Percentiles rank a stretch among this genome's conserved stretches.
These are phyloP conservation scores for Channa argus DNA, from an alignment of 2,113 vertebrate genomes.

Conservation along the genomic window DNA sequence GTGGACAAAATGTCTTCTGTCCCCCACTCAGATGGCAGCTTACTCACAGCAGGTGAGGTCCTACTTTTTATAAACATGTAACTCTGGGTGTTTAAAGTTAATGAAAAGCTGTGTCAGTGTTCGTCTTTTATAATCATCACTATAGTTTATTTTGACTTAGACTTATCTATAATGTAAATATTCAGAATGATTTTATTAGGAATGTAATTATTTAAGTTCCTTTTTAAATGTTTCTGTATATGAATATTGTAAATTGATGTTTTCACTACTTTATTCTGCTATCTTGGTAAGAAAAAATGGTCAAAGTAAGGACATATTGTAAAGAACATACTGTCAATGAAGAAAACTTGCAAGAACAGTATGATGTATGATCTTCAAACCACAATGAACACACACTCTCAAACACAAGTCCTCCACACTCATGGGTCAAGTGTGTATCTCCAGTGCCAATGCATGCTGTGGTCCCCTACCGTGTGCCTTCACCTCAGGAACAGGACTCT, in stretches of 20 bases:
- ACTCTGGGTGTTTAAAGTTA: slow-evolving; percentile 17
- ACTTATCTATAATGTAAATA: too few relatives aligned
- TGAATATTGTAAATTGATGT: neutral
- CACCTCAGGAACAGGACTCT: slow-evolving; percentile 79
- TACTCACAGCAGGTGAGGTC: slow-evolving; percentile 70
- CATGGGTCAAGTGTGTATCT: slow-evolving; percentile 69
- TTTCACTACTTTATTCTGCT: too few relatives aligned
- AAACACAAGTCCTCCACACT: slow-evolving; percentile 21
- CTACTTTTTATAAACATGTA: neutral
- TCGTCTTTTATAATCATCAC: neutral
- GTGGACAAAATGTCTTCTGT: slow-evolving; percentile 91
- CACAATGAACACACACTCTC: slow-evolving; percentile 11
- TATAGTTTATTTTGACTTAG: too few relatives aligned
- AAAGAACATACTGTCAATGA: too few relatives aligned
- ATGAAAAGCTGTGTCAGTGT: neutral
- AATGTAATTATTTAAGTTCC: too few relatives aligned
- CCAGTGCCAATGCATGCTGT: slow-evolving; percentile 74
- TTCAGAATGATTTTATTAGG: too few relatives aligned
- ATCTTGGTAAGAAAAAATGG: too few relatives aligned
- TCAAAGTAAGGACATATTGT: too few relatives aligned
- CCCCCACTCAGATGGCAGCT: slow-evolving; percentile 76
- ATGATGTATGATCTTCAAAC: neutral
- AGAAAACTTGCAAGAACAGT: neutral
- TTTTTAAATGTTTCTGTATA: neutral
- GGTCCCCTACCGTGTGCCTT: slow-evolving; percentile 73